Percentiles rank a stretch among this genome's conserved stretches.
Conservation (phyloP, 2,888 invertebrate genomes). For the Phaonia tiefii region DNA sequence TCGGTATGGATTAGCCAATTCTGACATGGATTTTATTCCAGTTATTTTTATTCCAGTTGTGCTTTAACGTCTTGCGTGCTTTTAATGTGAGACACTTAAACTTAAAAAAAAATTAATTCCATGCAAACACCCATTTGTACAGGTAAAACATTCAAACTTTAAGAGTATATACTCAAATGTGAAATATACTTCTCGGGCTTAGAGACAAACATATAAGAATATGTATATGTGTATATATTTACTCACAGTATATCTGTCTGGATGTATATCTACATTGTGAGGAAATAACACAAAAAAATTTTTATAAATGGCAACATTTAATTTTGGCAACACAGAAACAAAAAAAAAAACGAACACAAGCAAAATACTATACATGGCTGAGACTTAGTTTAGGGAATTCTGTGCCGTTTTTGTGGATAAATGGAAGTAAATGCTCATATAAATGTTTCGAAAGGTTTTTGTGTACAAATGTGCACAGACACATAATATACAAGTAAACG, state of each 20-base stretch:
- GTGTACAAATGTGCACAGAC: conserved; percentile 1
- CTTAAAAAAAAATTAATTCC: too few relatives aligned
- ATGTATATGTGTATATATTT: background rate
- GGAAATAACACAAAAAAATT: conserved; percentile 28
- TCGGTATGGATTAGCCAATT: too few relatives aligned
- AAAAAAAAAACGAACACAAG: background rate
- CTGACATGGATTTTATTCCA: too few relatives aligned
- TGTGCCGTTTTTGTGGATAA: conserved; percentile 1
- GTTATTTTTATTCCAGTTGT: too few relatives aligned
- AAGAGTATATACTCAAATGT: too few relatives aligned
- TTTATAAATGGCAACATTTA: conserved; percentile 51
- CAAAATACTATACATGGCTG: conserved; percentile 41
- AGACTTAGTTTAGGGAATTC: conserved; percentile 41
- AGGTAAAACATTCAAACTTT: background rate
- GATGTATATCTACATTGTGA: background rate
- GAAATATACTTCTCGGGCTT: too few relatives aligned
- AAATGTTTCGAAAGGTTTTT: conserved; percentile 32
- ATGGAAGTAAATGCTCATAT: conserved; percentile 22
- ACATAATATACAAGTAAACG: background rate
- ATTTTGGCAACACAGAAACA: conserved; percentile 18
- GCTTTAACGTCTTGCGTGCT: too few relatives aligned
- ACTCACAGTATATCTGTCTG: background rate
- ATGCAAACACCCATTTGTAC: background rate
- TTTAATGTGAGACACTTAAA: too few relatives aligned
- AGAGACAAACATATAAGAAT: too few relatives aligned